Conservation (phyloP, 37 sponge, comb jelly and placozoan species). For the Hexactinellida sp. region DNA sequence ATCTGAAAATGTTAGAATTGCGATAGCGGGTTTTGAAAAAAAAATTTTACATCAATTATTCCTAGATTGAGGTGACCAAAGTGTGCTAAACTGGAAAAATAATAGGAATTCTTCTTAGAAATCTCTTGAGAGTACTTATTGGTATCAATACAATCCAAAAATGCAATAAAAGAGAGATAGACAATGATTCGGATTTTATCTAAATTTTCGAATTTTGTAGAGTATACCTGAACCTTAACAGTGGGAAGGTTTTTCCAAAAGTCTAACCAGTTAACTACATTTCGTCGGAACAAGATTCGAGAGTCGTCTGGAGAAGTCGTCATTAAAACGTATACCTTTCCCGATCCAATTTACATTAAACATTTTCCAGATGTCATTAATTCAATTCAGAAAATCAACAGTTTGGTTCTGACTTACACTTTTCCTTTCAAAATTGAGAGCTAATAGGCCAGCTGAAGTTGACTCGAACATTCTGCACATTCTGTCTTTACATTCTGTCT, state of each 20-base stretch:
- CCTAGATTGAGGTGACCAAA: no score
- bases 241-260: slow-evolving; percentile 1
- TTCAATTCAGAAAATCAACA: slow-evolving; percentile 3
- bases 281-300: not conserved
- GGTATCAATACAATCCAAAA: no score
- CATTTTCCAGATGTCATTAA: slow-evolving; percentile 13
- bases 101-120: no score
- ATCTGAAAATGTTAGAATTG: no score
- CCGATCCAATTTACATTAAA: slow-evolving; percentile 1
- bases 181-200: no score
- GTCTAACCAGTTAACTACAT: slow-evolving; percentile 13
- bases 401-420: not conserved
- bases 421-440: not conserved
- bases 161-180: no score
- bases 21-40: no score
- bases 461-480: not conserved
- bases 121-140: no score
- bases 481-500: not conserved
- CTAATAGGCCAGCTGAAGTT: not conserved
- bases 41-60: no score
- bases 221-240: no score
- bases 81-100: no score
- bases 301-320: not conserved
- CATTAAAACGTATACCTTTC: slow-evolving; percentile 12
- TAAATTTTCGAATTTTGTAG: no score